phyloP scores from a whole-genome alignment of 2,113 vertebrate species.

The Semnornis frantzii region DNA sequence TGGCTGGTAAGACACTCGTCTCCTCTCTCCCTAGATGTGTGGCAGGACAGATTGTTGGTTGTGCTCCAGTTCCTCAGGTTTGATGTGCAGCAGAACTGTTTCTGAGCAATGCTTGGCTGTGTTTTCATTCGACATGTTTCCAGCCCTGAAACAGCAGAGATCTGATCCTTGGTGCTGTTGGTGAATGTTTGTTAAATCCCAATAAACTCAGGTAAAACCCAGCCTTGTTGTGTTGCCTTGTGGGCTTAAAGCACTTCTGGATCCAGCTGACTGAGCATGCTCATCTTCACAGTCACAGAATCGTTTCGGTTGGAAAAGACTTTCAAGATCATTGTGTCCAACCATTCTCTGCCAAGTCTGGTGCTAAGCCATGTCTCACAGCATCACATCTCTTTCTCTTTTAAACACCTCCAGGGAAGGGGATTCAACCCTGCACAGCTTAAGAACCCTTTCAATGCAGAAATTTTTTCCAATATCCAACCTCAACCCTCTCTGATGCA shows the following conservation, averaged over 20 bases:
- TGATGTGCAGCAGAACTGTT: background rate
- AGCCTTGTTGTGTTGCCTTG: background rate
- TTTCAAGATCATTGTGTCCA: no score
- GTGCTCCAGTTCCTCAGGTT: background rate
- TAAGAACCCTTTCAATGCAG: no score
- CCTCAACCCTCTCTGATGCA: no score
- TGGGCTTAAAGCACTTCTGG: background rate
- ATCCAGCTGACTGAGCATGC: background rate
- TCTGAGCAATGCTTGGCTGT: background rate
- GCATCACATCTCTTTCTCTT: no score
- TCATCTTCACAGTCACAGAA: background rate
- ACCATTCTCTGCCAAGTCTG: no score
- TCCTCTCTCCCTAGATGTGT: background rate
- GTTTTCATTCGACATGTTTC: background rate
- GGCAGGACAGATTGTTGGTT: background rate
- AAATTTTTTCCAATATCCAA: no score
- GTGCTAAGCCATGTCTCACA: no score
- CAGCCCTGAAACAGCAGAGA: background rate
- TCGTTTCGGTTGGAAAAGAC: no score
- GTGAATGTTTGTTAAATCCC: background rate
- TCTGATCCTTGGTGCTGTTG: background rate
- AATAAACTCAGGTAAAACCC: conserved; percentile 24
- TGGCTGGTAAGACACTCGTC: background rate
- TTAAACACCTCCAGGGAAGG: no score
- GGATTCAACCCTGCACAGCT: no score